Evolutionary conservation across 2,888 invertebrate species (phyloP).

Genomic region (Erebia epiphron): DNA sequence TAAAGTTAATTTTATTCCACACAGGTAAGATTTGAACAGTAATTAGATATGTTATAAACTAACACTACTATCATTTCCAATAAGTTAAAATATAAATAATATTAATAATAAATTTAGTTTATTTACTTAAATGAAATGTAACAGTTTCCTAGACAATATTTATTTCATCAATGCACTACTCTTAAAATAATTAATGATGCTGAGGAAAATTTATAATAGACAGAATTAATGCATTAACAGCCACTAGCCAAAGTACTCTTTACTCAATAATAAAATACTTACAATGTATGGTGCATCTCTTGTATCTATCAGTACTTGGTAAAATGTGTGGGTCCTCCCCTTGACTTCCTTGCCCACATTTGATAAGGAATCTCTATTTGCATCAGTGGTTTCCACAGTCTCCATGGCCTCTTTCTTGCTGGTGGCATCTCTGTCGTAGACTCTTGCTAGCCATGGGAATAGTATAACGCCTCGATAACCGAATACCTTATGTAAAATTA

Average conservation of each 20-base stretch:
- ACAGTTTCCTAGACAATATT: too few relatives aligned
- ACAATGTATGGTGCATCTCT: constrained; percentile 98
- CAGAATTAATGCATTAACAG: neutral
- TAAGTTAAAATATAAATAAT: too few relatives aligned
- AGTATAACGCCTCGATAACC: constrained; percentile 98
- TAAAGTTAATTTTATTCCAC: too few relatives aligned
- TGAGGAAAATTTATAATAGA: neutral
- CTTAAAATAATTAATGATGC: too few relatives aligned
- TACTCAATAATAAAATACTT: constrained; percentile 66
- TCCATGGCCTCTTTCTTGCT: constrained; percentile 84
- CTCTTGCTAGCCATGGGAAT: constrained; percentile 98
- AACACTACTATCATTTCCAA: too few relatives aligned
- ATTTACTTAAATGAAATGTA: too few relatives aligned
- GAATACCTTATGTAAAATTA: constrained; percentile 97
- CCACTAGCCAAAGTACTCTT: constrained; percentile 4
- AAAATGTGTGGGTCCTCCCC: constrained; percentile 96
- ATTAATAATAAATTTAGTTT: too few relatives aligned
- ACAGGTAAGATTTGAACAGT: too few relatives aligned
- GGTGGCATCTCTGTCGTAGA: constrained; percentile 95
- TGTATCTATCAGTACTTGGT: constrained; percentile 98
- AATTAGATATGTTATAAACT: too few relatives aligned
- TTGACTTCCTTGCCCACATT: constrained; percentile 92
- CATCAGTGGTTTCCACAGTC: constrained; percentile 53
- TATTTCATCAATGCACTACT: too few relatives aligned
- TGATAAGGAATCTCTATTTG: constrained; percentile 66